Conservation (phyloP, 2,888 invertebrate species). For the Zootermopsis nevadensis region DNA sequence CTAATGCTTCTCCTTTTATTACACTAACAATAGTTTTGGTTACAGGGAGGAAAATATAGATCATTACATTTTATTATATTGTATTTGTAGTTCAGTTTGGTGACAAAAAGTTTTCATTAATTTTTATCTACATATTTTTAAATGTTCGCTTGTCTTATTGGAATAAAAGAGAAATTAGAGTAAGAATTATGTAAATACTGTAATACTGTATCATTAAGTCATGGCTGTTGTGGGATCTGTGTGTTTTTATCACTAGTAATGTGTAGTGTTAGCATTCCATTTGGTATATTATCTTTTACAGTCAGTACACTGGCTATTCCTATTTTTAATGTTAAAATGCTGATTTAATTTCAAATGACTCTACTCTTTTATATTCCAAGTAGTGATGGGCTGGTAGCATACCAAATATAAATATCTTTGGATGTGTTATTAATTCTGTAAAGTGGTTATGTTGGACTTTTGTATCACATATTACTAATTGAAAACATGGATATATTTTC, state of each 20-base stretch:
- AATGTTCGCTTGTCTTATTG: background rate
- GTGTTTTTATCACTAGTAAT: background rate
- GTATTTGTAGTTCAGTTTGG: conserved; percentile 8
- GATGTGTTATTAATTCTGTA: no score
- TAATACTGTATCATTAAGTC: background rate
- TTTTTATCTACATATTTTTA: background rate
- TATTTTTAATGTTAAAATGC: background rate
- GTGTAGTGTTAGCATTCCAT: conserved; percentile 1
- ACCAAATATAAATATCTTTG: background rate
- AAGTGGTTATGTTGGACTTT: no score
- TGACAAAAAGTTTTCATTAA: background rate
- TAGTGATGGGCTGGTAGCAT: background rate
- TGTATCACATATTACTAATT: no score
- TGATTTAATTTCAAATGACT: background rate
- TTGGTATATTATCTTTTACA: background rate
- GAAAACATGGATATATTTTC: no score
- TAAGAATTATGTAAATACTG: conserved; percentile 6
- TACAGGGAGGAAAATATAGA: background rate
- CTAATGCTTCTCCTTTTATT: background rate
- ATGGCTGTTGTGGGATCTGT: background rate
- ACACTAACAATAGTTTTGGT: no score
- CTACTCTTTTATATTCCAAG: background rate
- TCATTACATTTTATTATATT: conserved; percentile 21
- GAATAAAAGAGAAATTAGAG: background rate
- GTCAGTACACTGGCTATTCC: background rate